Percentiles rank a stretch among this genome's conserved stretches.
Evolutionary conservation across 1,140 invertebrate species (phyloP).

Genomic region (Meteorus sp.): DNA sequence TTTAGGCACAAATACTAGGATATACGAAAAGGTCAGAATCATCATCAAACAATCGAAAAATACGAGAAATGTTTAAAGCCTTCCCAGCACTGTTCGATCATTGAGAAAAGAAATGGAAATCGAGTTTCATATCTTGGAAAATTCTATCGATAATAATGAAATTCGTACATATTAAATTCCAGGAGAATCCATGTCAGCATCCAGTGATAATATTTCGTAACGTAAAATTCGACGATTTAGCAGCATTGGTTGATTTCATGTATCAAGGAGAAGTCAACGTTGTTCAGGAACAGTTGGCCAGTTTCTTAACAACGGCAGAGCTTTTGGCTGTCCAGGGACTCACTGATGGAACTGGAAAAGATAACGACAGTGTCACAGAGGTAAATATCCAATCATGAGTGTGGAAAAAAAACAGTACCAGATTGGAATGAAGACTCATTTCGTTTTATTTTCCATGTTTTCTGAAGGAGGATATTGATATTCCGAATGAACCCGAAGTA

Average conservation of each 20-base stretch:
- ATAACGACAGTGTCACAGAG: slow-evolving; percentile 52
- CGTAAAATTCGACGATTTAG: slow-evolving; percentile 79
- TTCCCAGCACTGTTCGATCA: too few relatives aligned
- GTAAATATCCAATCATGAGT: slow-evolving; percentile 34
- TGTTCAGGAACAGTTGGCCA: slow-evolving; percentile 65
- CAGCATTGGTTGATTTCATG: slow-evolving; percentile 82
- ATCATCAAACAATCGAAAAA: too few relatives aligned
- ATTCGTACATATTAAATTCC: slow-evolving; percentile 30
- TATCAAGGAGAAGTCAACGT: slow-evolving; percentile 74
- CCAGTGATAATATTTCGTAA: slow-evolving; percentile 85
- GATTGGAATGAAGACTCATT: too few relatives aligned
- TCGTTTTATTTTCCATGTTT: slow-evolving; percentile 13
- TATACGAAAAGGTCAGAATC: too few relatives aligned
- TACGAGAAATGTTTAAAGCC: not conserved
- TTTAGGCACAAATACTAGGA: too few relatives aligned
- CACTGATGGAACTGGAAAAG: slow-evolving; percentile 59
- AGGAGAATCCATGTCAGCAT: slow-evolving; percentile 82
- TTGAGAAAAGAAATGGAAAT: too few relatives aligned
- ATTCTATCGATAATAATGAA: too few relatives aligned
- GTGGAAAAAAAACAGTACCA: too few relatives aligned
- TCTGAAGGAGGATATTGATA: slow-evolving; percentile 52
- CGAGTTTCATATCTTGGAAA: too few relatives aligned
- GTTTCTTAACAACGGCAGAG: slow-evolving; percentile 68
- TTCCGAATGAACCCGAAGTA: slow-evolving; percentile 57
- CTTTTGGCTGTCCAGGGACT: slow-evolving; percentile 68